Evolutionary conservation across 2,113 vertebrate genomes (phyloP).

Genomic region (Saccopteryx leptura): DNA sequence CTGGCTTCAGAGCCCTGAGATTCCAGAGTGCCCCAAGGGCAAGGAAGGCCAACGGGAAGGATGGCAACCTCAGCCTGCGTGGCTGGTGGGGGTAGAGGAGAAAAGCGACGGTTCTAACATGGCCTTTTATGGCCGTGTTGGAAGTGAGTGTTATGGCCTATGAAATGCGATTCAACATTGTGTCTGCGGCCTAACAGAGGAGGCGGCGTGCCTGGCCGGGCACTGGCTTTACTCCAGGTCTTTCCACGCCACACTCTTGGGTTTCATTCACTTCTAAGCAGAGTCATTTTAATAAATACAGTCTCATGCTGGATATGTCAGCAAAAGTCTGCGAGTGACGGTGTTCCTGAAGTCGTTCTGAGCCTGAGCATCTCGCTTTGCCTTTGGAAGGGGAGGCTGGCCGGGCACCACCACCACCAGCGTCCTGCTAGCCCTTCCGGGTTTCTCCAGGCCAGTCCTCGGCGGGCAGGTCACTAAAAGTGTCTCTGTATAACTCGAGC

Average conservation of each 20-base stretch:
- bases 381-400: conserved; percentile 1
- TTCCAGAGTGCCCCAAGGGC: not conserved
- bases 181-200: not conserved
- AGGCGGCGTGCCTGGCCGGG: not conserved
- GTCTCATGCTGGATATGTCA: not conserved
- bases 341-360: conserved; percentile 34
- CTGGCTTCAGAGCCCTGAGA: not conserved
- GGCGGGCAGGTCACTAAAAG: not conserved
- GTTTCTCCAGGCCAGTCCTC: conserved; percentile 24
- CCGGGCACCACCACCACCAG: not conserved
- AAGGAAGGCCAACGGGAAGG: not conserved
- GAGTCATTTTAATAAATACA: not conserved
- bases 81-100: not conserved
- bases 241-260: not conserved
- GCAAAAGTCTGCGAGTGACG: conserved; percentile 1
- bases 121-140: not conserved
- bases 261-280: not conserved
- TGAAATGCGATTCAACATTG: not conserved
- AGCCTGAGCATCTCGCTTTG: conserved; percentile 3
- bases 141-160: not conserved
- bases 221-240: not conserved
- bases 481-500: conserved; percentile 42
- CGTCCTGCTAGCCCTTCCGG: not conserved
- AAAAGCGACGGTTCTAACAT: not conserved
- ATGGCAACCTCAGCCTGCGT: conserved; percentile 23